Evolutionary conservation across 2,113 vertebrate species (phyloP).

Genomic region (Lucifuga dentata): DNA sequence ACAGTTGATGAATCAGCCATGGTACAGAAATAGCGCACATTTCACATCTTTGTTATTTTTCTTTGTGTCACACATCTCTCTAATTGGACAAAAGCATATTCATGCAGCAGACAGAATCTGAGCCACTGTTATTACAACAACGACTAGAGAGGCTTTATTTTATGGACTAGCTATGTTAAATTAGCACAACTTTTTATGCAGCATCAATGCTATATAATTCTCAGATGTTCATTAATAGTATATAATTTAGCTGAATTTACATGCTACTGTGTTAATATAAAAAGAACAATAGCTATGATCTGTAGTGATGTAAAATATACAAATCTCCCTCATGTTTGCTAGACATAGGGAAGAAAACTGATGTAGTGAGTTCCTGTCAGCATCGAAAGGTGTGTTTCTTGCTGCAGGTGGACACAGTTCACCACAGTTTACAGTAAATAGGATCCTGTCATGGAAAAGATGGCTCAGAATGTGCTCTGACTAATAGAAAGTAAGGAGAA

Average conservation of each 20-base stretch:
- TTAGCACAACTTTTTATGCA: conserved; percentile 9
- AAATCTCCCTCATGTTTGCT: background rate
- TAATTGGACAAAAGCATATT: conserved; percentile 17
- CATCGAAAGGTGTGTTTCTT: no score
- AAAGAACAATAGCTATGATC: no score
- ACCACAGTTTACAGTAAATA: no score
- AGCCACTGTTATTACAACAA: conserved; percentile 20
- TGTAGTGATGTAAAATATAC: no score
- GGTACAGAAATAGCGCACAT: conserved; percentile 54
- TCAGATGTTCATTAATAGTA: conserved; percentile 15
- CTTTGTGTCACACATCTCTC: conserved; percentile 38
- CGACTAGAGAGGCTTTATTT: conserved; percentile 20
- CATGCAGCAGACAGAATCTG: conserved; percentile 19
- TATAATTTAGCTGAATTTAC: conserved; percentile 22
- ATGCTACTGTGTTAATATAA: conserved; percentile 13
- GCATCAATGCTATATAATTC: background rate
- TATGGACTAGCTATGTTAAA: conserved; percentile 7
- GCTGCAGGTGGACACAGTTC: no score
- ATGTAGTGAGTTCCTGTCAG: background rate
- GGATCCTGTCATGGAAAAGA: no score
- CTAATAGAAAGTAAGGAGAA: no score
- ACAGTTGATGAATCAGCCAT: conserved; percentile 62
- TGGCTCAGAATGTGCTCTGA: no score
- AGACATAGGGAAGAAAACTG: background rate
- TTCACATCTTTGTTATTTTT: conserved; percentile 23